Evolutionary conservation across 2,797 vertebrate genomes (phyloP), one percentile per base, ranked within the genome.

Genomic region (Mus caroli): DNA sequence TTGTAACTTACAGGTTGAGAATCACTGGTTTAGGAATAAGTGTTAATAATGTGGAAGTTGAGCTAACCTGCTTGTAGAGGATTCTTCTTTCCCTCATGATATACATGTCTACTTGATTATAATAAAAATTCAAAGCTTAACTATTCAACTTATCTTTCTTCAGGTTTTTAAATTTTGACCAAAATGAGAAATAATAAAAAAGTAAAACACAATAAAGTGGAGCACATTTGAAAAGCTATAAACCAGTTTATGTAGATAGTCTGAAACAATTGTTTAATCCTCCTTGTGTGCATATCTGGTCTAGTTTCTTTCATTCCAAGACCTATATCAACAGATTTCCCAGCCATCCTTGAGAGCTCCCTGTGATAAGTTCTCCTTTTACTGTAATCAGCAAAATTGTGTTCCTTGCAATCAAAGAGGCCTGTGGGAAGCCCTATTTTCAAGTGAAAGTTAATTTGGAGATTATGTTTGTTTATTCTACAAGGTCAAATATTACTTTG

Each of bases 371-470:
- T 91, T 94, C 9, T 56, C 2, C 46, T 92, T 94, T 91, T 88
- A 20, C 52, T 96, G 85, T 86, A 85, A 91, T 97, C 84, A 75
- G 20, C n/a, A 94, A 93, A 85, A 75, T 92, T 95, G 69, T 91
- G 46, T 96, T 90, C 40, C 40, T 91, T 88, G 31, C 37, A 88
- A 82, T 85, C 43, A 93, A 92, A 94, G 58, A 92, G 84, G 14
- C 10, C 14, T 69, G 28, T 22, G 20, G 56, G 88, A 87, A 91
- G 3, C 40, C 85, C 40, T 73, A 7, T 50, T 90, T 97, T 77
- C 76, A 26, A 83, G 77, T 91, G 83, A 79, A 92, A 82, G 19
- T 94, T 92, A 58, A 92, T 95, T 95, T 94, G 17, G 69, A 91
- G 31, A 84, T 88, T 79, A 71, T 82, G 40, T 88, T 93, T 92